Evolutionary conservation across 1,140 invertebrate genomes (phyloP), one percentile per base, ranked within the genome.

Genomic region (Akabosia matsudoensis): DNA sequence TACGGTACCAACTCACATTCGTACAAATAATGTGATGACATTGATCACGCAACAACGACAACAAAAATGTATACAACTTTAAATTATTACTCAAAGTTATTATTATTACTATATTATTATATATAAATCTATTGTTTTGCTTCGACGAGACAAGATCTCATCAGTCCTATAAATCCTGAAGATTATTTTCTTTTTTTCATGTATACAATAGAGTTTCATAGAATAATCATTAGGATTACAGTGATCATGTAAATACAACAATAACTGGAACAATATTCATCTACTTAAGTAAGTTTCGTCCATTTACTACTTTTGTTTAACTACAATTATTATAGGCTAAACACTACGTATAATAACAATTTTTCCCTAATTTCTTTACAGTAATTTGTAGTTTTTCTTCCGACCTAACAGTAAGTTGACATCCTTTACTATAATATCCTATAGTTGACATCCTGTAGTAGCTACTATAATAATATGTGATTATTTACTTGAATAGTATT

Each of bases 241-340:
- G n/a, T n/a, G n/a, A n/a, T n/a, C n/a, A n/a, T n/a, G n/a, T n/a
- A n/a, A n/a, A n/a, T n/a, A n/a, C n/a, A n/a, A n/a, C n/a, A 4
- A 67, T 67, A 67, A 67, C 61, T 67, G 61, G 61, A 67, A 67
- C 61, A 67, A 13, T 67, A 67, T 30, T 31, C 2, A 67, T 67
- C 61, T 67, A 67, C 61, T 67, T 67, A 67, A 67, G 61, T 67
- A 67, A 67, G 61, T 67, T 28, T 67, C 61, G 61, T 67, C 61
- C 54, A n/a, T n/a, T 61, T 61, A 22, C 24, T 67, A 67, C 31
- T 67, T 45, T 67, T 61, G 10, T 13, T 10, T 56, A 56, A 7
- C 61, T 67, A 67, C 61, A 30, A 61, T 61, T 10, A 14, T 61
- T 24, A 22, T 67, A 56, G 54, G 4, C 10, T 56, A 56, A 4